Evolutionary conservation across 2,888 invertebrate genomes (phyloP).

Genomic region (Coenonympha glycerion): DNA sequence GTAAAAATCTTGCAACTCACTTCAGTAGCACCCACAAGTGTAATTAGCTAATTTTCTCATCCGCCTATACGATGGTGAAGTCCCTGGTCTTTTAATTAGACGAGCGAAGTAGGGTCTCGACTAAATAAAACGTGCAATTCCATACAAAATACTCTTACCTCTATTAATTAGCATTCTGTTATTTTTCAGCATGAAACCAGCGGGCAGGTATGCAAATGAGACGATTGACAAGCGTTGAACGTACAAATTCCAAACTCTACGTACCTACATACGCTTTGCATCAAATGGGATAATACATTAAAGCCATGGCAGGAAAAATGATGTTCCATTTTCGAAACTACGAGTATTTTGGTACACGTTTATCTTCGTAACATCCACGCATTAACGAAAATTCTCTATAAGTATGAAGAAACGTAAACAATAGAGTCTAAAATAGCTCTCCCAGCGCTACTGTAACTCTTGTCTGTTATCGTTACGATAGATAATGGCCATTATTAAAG

Average conservation of each 20-base stretch:
- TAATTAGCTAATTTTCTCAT: not conserved
- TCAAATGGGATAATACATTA: conserved; percentile 14
- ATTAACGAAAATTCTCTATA: not conserved
- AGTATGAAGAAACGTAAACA: not conserved
- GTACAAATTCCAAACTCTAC: not conserved
- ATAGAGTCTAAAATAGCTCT: not conserved
- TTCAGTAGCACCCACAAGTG: too few species aligned
- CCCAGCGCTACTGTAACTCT: not conserved
- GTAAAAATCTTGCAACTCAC: not conserved
- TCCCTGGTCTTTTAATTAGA: not conserved
- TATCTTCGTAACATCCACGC: not conserved
- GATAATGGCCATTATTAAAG: not conserved
- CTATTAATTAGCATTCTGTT: not conserved
- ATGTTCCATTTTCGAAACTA: not conserved
- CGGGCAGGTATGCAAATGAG: conserved; percentile 4
- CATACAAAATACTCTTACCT: not conserved
- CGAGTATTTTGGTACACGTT: too few species aligned
- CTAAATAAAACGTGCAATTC: not conserved
- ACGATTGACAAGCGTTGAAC: conserved; percentile 7
- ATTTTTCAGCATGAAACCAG: not conserved
- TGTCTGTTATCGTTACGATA: not conserved
- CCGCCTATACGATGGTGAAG: not conserved
- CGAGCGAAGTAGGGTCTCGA: not conserved
- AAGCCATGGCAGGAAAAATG: not conserved
- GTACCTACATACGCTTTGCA: conserved; percentile 16